Base-by-base conservation (phyloP, 2,113 vertebrate species). In the Hylia prasina region DNA sequence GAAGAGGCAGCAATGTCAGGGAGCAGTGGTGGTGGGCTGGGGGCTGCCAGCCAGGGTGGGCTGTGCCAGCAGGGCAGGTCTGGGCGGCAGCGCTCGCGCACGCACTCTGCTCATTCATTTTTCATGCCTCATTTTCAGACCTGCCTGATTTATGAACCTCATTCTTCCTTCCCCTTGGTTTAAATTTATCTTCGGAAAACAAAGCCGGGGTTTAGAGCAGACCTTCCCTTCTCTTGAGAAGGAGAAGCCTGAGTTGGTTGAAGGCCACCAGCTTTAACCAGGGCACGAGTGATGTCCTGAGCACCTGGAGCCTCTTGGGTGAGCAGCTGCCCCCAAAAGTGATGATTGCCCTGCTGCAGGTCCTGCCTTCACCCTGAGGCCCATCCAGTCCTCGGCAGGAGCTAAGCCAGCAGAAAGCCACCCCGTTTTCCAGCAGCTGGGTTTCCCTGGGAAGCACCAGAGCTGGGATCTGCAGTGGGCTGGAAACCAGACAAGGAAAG, bases 111-210 rank as follows among this genome's bases (percentile, higher is more conserved):
- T 94, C 92, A 56, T 95, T 94, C 90, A 82, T 94, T 96, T 91
- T 96, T 91, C 87, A 93, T 89, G 92, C 90, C 92, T 93, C 92
- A 48, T 91, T 94, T 95, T 95, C 95, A 93, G 73, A 27, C 69
- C 53, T 68, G 87, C 47, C 87, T 96, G 96, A 94, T 96, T 94
- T 93, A 95, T 94, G 95, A 78, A 82, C 47, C 78, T 90, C 66
- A 56, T 87, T 94, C 92, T 94, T 95, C 87, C 93, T 94, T 93
- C 81, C 87, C 40, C 78, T 94, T n/a, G 19, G n/a, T 93, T 96
- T 95, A 93, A 89, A 96, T 96, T 84, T 97, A 91, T 96, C 84
- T 89, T 71, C 8, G 0, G 84, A 90, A 94, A 93, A 91, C 92
- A 95, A 93, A 95, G 84, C 47, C 7, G 0, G 65, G 51, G 35